A percentile compares a stretch with the other conserved stretches of the same genome.
phyloP scores from a whole-genome alignment of 1,140 invertebrate genomes.

The Zaprionus kolodkinae region DNA sequence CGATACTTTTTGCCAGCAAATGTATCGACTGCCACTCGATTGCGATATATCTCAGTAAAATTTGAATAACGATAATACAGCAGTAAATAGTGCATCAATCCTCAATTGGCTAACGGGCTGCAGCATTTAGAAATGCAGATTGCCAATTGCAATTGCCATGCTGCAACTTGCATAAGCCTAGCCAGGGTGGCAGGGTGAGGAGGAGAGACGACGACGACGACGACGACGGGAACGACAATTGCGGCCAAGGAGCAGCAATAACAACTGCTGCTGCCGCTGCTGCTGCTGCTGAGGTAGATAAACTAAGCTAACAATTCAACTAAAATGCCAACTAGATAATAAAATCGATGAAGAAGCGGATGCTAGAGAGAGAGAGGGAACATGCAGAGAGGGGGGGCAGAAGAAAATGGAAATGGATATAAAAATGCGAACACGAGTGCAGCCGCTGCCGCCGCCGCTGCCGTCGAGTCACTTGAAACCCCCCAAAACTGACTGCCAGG shows the following conservation, averaged over 20 bases:
- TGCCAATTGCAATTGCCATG: slow-evolving; percentile 29
- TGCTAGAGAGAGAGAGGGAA: slow-evolving; percentile 11
- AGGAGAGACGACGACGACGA: neutral
- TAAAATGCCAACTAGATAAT: slow-evolving; percentile 82
- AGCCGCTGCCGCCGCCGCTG: neutral
- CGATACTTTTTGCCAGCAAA: slow-evolving; percentile 2
- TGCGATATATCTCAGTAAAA: neutral
- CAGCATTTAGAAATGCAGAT: slow-evolving; percentile 65
- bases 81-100: slow-evolving; percentile 44
- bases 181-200: neutral
- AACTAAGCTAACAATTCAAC: slow-evolving; percentile 78
- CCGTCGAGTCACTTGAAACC: slow-evolving; percentile 18
- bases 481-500: slow-evolving; percentile 37
- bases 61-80: slow-evolving; percentile 19
- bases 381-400: slow-evolving; percentile 13
- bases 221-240: neutral
- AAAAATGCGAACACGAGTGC: slow-evolving; percentile 69
- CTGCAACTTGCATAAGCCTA: slow-evolving; percentile 58
- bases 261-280: neutral
- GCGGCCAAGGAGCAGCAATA: slow-evolving; percentile 6
- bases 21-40: too few species aligned
- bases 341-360: slow-evolving; percentile 65
- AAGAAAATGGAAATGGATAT: slow-evolving; percentile 67
- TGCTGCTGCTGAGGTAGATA: slow-evolving; percentile 42
- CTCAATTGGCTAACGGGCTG: slow-evolving; percentile 30